Conservation (phyloP, 2,797 vertebrate species). For the Eidolon dupreanum region DNA sequence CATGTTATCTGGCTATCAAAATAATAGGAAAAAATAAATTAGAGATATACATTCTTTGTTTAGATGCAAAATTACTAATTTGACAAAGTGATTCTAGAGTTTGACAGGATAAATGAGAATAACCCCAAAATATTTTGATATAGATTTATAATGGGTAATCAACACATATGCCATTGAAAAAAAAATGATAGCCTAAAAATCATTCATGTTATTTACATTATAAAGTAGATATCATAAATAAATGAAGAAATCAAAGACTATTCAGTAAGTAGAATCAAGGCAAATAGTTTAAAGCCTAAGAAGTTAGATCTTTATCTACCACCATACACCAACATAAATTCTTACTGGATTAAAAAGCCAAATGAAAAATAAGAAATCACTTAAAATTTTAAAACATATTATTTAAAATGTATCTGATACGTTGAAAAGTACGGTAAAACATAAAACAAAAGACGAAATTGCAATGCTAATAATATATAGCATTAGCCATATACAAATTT, state of each 20-base stretch:
- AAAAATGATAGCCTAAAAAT: background rate
- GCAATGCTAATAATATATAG: background rate
- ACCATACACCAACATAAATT: background rate
- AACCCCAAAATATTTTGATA: background rate
- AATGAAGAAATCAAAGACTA: slow-evolving; percentile 1
- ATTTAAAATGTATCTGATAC: background rate
- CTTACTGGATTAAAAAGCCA: background rate
- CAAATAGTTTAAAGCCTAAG: background rate
- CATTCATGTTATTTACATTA: background rate
- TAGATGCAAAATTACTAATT: background rate
- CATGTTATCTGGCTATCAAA: background rate
- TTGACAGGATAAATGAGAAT: background rate
- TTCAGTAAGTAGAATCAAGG: background rate
- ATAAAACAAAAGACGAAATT: background rate
- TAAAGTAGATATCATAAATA: background rate
- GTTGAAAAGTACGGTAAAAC: background rate
- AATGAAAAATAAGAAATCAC: background rate
- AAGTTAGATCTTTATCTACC: background rate
- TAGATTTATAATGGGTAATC: background rate
- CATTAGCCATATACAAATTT: background rate
- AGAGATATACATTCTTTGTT: background rate
- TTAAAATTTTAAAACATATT: background rate
- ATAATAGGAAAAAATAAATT: background rate
- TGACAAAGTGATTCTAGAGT: background rate
- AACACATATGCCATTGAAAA: background rate